Evolutionary conservation across 2,888 invertebrate genomes (phyloP).

Genomic region (Smittia sp.): DNA sequence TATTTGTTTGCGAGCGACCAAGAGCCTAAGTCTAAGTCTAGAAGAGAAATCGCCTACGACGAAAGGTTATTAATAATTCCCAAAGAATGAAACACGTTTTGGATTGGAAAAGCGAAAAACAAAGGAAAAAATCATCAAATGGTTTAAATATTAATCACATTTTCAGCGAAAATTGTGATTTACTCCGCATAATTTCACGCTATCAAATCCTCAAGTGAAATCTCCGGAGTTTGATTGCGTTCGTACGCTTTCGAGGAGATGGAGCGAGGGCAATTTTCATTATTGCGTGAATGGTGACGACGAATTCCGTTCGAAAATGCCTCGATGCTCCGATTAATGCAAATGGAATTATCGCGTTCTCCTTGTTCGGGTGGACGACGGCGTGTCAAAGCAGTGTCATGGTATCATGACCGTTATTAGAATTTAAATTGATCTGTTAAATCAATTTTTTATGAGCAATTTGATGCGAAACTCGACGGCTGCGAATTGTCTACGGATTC

Average conservation of each 20-base stretch:
- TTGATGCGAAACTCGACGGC: neutral
- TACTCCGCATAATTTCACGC: conserved; percentile 29
- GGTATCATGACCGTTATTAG: conserved; percentile 32
- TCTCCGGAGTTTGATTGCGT: conserved; percentile 3
- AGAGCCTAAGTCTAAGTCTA: neutral
- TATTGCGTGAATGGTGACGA: conserved; percentile 11
- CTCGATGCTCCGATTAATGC: conserved; percentile 10
- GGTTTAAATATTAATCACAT: conserved; percentile 28
- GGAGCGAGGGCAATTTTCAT: neutral
- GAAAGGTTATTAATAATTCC: conserved; percentile 21
- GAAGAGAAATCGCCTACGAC: neutral
- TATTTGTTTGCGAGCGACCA: neutral
- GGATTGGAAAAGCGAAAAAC: neutral
- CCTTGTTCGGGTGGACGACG: neutral
- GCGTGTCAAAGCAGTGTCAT: conserved; percentile 12
- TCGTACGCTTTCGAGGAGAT: neutral
- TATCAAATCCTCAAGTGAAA: conserved; percentile 1
- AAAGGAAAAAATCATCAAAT: conserved; percentile 14
- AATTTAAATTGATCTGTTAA: conserved; percentile 29
- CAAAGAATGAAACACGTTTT: neutral
- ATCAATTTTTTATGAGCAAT: conserved; percentile 14
- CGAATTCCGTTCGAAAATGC: conserved; percentile 4
- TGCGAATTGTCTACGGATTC: neutral
- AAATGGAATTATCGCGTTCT: conserved; percentile 29
- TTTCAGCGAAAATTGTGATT: conserved; percentile 19